These are phyloP conservation scores for Listronotus bonariensis DNA, from an alignment of 1,140 invertebrate species.

Conservation along the genomic window DNA sequence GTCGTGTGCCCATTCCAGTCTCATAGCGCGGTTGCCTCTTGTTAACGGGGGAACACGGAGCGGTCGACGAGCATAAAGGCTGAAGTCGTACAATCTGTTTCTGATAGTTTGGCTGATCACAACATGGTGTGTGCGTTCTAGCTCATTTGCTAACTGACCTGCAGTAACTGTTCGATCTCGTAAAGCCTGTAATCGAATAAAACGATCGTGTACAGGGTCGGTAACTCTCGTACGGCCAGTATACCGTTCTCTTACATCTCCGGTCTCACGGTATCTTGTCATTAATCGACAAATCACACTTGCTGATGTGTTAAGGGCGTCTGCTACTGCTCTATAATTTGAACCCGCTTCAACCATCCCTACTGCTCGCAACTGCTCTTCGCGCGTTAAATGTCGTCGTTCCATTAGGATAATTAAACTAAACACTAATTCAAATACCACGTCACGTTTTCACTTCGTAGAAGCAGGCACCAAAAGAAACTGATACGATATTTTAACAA, in stretches of 20 bases:
- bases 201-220: background rate
- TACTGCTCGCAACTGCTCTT: conserved; percentile 6
- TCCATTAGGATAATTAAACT: background rate
- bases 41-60: conserved; percentile 7
- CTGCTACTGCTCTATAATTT: conserved; percentile 5
- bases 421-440: too few species aligned
- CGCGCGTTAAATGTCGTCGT: conserved; percentile 2
- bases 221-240: conserved; percentile 1
- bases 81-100: background rate
- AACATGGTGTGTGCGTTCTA: conserved; percentile 6
- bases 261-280: conserved; percentile 8
- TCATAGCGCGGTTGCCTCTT: conserved; percentile 1
- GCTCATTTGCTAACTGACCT: conserved; percentile 9
- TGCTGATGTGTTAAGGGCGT: conserved; percentile 1
- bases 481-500: too few species aligned
- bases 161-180: conserved; percentile 2
- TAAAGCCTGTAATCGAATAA: conserved; percentile 5
- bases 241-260: background rate
- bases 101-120: conserved; percentile 5
- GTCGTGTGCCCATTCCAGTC: conserved; percentile 4
- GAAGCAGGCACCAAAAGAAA: too few species aligned
- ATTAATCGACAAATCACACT: conserved; percentile 2
- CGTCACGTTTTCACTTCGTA: too few species aligned
- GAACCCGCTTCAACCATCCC: conserved; percentile 1
- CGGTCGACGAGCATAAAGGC: conserved; percentile 1